These are phyloP conservation scores for Junonia oenone DNA, from an alignment of 2,888 invertebrate genomes.

Conservation along the genomic window DNA sequence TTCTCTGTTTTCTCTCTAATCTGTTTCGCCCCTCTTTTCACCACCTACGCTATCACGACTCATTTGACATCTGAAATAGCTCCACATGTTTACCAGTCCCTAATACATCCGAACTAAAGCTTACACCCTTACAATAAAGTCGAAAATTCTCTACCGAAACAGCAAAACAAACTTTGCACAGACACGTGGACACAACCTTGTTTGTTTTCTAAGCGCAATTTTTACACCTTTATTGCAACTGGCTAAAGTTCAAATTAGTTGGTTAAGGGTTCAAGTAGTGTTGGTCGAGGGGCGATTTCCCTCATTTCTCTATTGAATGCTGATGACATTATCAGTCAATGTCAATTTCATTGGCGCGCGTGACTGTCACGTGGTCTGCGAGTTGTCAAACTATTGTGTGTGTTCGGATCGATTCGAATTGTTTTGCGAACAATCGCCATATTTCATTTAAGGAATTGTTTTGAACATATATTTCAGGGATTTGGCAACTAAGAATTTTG, in stretches of 20 bases:
- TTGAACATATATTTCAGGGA: background rate
- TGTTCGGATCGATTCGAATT: background rate
- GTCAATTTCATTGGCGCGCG: conserved; percentile 29
- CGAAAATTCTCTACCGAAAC: conserved; percentile 8
- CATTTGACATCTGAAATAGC: conserved; percentile 35
- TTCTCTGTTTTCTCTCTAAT: background rate
- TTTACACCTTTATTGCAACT: background rate
- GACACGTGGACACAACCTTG: conserved; percentile 20
- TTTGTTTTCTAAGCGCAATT: conserved; percentile 11
- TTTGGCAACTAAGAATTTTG: background rate
- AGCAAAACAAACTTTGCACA: conserved; percentile 7
- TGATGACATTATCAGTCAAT: conserved; percentile 32
- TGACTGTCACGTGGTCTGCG: conserved; percentile 26
- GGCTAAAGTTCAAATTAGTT: conserved; percentile 13
- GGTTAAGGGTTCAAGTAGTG: background rate
- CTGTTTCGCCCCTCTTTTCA: conserved; percentile 12
- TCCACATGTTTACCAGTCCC: conserved; percentile 6
- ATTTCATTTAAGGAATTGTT: background rate
- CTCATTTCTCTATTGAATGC: conserved; percentile 13
- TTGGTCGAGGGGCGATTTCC: conserved; percentile 8
- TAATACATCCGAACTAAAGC: background rate
- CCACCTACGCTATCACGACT: conserved; percentile 31
- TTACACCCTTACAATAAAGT: conserved; percentile 15
- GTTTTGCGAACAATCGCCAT: background rate
- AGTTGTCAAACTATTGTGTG: background rate